These are phyloP conservation scores for Odontothrips loti DNA, from an alignment of 2,888 invertebrate species.

Conservation along the genomic window DNA sequence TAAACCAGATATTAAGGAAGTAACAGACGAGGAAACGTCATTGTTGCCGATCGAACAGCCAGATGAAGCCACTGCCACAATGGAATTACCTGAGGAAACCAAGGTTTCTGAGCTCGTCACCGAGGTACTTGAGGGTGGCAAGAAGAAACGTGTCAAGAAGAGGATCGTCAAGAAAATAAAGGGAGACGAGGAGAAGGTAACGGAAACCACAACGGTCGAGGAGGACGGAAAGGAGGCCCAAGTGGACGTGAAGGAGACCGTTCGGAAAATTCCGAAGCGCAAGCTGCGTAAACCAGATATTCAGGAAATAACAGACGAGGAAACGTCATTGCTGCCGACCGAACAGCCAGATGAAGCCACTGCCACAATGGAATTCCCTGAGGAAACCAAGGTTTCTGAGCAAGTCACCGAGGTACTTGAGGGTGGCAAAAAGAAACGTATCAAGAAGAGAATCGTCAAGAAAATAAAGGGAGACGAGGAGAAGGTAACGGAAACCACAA, in stretches of 20 bases:
- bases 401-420: constrained; percentile 62
- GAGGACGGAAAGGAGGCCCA: neutral
- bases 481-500: too few relatives aligned
- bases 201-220: constrained; percentile 31
- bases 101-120: too few relatives aligned
- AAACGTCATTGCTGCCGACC: neutral
- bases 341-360: constrained; percentile 26
- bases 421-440: constrained; percentile 45
- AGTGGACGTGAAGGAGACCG: neutral
- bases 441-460: constrained; percentile 43
- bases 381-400: too few relatives aligned
- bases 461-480: too few relatives aligned
- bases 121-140: too few relatives aligned
- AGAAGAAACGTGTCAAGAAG: too few relatives aligned
- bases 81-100: too few relatives aligned
- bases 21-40: too few relatives aligned
- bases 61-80: too few relatives aligned
- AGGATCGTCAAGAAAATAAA: too few relatives aligned
- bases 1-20: too few relatives aligned
- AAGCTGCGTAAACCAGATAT: neutral
- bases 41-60: too few relatives aligned
- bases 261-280: neutral
- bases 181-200: constrained; percentile 35
- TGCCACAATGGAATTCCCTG: neutral
- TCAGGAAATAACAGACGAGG: neutral